Evolutionary conservation across 2,888 invertebrate species (phyloP), one percentile per base, ranked within the genome.

Genomic region (Synanthedon myopaeformis): DNA sequence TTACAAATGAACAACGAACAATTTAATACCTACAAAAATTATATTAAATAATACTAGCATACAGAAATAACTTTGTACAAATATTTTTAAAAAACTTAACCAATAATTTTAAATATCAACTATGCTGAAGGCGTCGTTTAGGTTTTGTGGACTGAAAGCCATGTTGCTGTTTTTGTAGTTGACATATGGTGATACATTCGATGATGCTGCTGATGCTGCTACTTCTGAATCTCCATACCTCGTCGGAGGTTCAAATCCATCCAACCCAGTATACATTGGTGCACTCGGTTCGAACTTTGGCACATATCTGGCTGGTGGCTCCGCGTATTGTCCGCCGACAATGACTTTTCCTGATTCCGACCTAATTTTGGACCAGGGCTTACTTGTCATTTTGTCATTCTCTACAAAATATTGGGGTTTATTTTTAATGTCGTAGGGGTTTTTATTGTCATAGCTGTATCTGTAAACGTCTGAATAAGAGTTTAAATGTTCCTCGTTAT

Each of bases 81-180:
- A 51, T n/a, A 28, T 11, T 51, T 51, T 35, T n/a, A 35, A 6
- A 11, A 35, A 17, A 10, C 12, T 17, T 14, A 17, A 35, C 6
- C 35, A 35, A 35, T 35, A 1, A 35, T 6, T 35, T 35, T 51
- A 41, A 53, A 23, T 73, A 58, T 79, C 73, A 12, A 79, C 67
- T 76, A 82, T 78, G 70, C 85, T 82, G 69, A 87, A 88, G 52
- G 76, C 85, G 59, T 86, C 85, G 54, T 87, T 86, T n/a, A 85
- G 61, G 56, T 87, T 87, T 63, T 88, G 87, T 11, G 86, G 85
- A 59, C 82, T 86, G 51, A 85, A 87, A 2, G 86, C 86, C 70
- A 86, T 69, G 55, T 88, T 87, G 54, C 86, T 79, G 57, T 86
- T 70, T 61, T 82, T 85, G 61, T 86, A 85, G 57, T 86, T 86